These are phyloP conservation scores for Atethmia centrago DNA, from an alignment of 2,888 invertebrate genomes.

Conservation along the genomic window DNA sequence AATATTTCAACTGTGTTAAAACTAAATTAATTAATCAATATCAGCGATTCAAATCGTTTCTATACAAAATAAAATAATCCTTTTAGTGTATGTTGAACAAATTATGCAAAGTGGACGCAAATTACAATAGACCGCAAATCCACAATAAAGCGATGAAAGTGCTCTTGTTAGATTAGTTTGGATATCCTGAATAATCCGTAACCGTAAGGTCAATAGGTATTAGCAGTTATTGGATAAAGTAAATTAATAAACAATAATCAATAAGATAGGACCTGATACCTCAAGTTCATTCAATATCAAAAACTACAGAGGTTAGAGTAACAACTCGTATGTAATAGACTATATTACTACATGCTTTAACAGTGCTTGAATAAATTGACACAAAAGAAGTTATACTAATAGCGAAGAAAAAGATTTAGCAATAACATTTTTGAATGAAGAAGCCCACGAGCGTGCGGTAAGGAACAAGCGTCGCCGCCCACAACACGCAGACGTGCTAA, in stretches of 20 bases:
- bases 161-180: conserved; percentile 42
- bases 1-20: not conserved
- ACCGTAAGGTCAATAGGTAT: conserved; percentile 24
- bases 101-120: conserved; percentile 43
- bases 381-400: conserved; percentile 15
- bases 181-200: conserved; percentile 22
- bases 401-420: conserved; percentile 35
- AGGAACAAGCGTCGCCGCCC: conserved; percentile 75
- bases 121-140: conserved; percentile 44
- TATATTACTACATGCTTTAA: not conserved
- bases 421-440: conserved; percentile 56
- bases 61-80: conserved; percentile 30
- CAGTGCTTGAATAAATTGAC: not conserved
- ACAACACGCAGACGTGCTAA: conserved; percentile 82
- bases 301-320: not conserved
- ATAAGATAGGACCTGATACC: not conserved
- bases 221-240: not conserved
- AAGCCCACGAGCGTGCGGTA: conserved; percentile 67
- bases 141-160: conserved; percentile 39
- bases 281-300: not conserved
- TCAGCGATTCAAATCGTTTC: conserved; percentile 8
- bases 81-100: conserved; percentile 41
- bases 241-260: not conserved
- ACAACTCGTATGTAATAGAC: not conserved
- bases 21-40: conserved; percentile 12